Evolutionary conservation across 2,888 invertebrate species (phyloP).

Genomic region (Gastrophysa polygoni): DNA sequence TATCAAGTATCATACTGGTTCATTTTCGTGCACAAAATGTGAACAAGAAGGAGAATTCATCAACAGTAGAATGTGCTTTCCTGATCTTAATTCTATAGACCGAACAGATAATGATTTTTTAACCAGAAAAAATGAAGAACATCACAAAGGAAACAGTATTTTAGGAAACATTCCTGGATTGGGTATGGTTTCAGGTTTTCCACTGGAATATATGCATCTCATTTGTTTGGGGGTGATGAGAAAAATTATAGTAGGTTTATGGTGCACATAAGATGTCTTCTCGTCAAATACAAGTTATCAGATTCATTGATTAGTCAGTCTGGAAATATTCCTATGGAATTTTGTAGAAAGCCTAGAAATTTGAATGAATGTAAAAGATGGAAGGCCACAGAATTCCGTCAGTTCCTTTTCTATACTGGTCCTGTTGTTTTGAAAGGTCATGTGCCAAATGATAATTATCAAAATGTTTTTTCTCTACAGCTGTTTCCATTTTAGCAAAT

Average conservation of each 20-base stretch:
- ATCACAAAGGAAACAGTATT: slow-evolving; percentile 31
- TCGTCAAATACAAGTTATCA: too few relatives aligned
- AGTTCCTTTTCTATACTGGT: slow-evolving; percentile 40
- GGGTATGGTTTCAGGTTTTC: slow-evolving; percentile 37
- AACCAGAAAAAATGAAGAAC: slow-evolving; percentile 25
- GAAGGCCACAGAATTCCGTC: slow-evolving; percentile 20
- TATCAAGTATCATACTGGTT: slow-evolving; percentile 28
- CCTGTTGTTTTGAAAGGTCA: slow-evolving; percentile 20
- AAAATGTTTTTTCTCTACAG: slow-evolving; percentile 20
- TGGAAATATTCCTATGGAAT: slow-evolving; percentile 30
- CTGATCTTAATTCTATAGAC: slow-evolving; percentile 13
- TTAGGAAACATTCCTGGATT: slow-evolving; percentile 35
- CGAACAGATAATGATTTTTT: slow-evolving; percentile 23
- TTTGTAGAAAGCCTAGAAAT: slow-evolving; percentile 35
- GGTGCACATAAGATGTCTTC: slow-evolving; percentile 10
- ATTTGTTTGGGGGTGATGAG: slow-evolving; percentile 19
- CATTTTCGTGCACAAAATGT: slow-evolving; percentile 34
- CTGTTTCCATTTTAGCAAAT: slow-evolving; percentile 16
- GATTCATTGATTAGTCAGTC: neutral
- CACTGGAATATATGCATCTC: slow-evolving; percentile 36
- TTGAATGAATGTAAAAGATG: slow-evolving; percentile 35
- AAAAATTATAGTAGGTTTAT: slow-evolving; percentile 18
- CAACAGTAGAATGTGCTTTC: slow-evolving; percentile 27
- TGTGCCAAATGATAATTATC: slow-evolving; percentile 9
- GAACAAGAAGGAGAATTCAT: slow-evolving; percentile 25